Percentiles rank a stretch among this genome's conserved stretches.
phyloP scores from a whole-genome alignment of 1,140 invertebrate species.

The Vanessa tameamea region DNA sequence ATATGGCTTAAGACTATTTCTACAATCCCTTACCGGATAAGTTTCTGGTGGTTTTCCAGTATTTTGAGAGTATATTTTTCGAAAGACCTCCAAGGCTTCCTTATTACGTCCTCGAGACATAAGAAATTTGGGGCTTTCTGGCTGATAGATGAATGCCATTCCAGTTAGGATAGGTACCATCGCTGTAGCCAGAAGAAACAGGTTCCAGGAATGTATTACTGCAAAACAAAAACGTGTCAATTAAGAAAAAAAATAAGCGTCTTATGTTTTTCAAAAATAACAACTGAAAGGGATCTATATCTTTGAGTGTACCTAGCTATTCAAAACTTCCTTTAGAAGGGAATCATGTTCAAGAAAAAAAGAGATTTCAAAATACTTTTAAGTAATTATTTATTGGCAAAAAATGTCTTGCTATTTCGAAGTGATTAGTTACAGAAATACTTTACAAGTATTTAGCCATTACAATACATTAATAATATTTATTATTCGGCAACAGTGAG shows the following conservation, averaged over 20 bases:
- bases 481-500: not conserved
- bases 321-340: no score
- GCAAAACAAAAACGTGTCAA: constrained; percentile 31
- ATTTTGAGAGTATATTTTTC: constrained; percentile 83
- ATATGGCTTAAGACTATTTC: no score
- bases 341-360: no score
- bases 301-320: no score
- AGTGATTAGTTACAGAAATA: no score
- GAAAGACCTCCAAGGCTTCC: constrained; percentile 84
- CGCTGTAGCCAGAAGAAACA: constrained; percentile 85
- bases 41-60: constrained; percentile 82
- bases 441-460: not conserved
- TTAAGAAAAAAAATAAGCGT: not conserved
- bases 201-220: constrained; percentile 87
- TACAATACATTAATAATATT: not conserved
- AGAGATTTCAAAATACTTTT: no score
- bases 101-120: constrained; percentile 86
- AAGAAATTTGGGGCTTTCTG: constrained; percentile 92
- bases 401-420: no score
- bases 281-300: no score
- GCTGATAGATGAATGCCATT: constrained; percentile 84
- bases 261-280: no score
- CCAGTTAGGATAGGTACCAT: constrained; percentile 85
- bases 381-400: no score
- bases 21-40: constrained; percentile 84